A percentile compares a stretch with the other conserved stretches of the same genome.
Evolutionary conservation across 2,113 vertebrate genomes (phyloP).

Genomic region (Pipa parva): DNA sequence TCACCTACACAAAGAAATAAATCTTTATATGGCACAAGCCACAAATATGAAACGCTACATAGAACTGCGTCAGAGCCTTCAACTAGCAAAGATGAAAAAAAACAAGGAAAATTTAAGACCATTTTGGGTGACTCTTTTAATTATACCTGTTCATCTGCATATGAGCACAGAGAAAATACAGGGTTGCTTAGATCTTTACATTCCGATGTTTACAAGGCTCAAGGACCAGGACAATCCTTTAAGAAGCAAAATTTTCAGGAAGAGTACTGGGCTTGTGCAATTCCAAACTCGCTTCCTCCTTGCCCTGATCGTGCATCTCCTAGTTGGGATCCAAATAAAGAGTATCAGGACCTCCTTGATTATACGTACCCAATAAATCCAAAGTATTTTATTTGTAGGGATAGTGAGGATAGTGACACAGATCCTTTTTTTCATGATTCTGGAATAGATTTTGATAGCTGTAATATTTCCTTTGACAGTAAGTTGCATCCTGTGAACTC

Average conservation of each 20-base stretch:
- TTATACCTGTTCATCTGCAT: not conserved
- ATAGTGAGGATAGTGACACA: slow-evolving; percentile 23
- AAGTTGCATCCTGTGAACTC: slow-evolving; percentile 46
- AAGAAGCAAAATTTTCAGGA: slow-evolving; percentile 59
- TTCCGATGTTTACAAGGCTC: rapidly evolving
- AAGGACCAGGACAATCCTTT: rapidly evolving
- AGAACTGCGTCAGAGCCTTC: slow-evolving; percentile 46
- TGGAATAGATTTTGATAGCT: slow-evolving; percentile 76
- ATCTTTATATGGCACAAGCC: slow-evolving; percentile 16
- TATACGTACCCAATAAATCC: slow-evolving; percentile 87
- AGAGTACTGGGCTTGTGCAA: slow-evolving; percentile 81
- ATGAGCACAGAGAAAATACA: not conserved
- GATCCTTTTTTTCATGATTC: slow-evolving; percentile 75
- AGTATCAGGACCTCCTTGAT: slow-evolving; percentile 84
- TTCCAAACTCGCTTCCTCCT: slow-evolving; percentile 68
- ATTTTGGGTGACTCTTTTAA: not conserved
- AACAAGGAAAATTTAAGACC: not conserved
- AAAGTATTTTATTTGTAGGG: slow-evolving; percentile 51
- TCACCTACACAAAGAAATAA: slow-evolving; percentile 19
- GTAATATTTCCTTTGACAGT: slow-evolving; percentile 62
- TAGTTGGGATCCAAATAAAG: slow-evolving; percentile 77
- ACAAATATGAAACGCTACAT: slow-evolving; percentile 3
- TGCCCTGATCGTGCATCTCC: slow-evolving; percentile 71
- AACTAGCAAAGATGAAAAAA: slow-evolving; percentile 42
- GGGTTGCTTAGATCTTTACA: not conserved